Base-by-base conservation (phyloP, 2,797 vertebrate genomes). In the Astyanax mexicanus region DNA sequence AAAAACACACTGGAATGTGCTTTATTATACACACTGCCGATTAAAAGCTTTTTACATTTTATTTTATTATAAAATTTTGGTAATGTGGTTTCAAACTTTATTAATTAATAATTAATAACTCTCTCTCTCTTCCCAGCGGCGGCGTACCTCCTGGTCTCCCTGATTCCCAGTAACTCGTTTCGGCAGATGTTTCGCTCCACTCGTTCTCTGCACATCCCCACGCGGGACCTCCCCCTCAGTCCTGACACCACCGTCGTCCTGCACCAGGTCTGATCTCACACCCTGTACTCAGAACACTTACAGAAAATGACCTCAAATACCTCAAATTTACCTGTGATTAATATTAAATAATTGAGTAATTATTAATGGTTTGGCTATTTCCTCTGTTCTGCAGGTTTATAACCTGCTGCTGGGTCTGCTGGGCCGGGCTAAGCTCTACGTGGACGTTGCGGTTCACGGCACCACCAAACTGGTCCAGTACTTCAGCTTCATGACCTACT, bases 401-500 rank as follows among this genome's bases (percentile, higher is more conserved):
- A 98, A 96, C 70, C 95, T 98, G 78, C 95, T 99, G 60, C 94
- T 99, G 79, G 96, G 96, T 64, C 95, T 99, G 75, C 95, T 99
- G 90, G 96, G 95, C 1, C 94, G 98, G 70, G 97, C 98, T 83
- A 99, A 98, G 88, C 95, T 98, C 8, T 99, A 99, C 37, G 98
- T 98, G 55, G 98, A 99, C 77, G 98, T 97, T 84, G 96, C 95
- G 67, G 96, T 98, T 27, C 98, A 99, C 3, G 98, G 98, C 75
- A 99, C 97, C 85, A 99, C 97, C 80, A 99, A 99, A 85, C 95
- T 99, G 81, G 97, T 99, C 77, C 97, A 98, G 89, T 99, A 97
- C 91, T 99, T 98, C 92, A 98, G 98, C 92, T 99, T 99, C 91
- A 98, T 99, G 96, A 99, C 97, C 29, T 99, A 99, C 91, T 99